Conservation (phyloP, 2,888 invertebrate genomes). For the Heliconius sara region DNA sequence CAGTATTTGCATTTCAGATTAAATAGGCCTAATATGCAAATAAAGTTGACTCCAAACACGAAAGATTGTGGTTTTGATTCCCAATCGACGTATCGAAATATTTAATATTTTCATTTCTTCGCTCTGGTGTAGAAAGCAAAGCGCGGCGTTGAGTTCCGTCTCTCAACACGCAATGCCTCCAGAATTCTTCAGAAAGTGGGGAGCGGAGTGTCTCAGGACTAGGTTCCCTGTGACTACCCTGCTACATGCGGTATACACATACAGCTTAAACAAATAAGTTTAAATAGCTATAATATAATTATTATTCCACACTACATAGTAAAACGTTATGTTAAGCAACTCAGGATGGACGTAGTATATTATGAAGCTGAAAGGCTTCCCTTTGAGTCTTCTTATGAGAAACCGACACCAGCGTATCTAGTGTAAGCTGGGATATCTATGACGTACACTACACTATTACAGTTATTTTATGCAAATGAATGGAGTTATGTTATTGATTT, state of each 20-base stretch:
- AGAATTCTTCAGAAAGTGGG: too few relatives aligned
- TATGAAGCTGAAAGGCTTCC: conserved; percentile 41
- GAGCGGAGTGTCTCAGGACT: neutral
- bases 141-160: too few relatives aligned
- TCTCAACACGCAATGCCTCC: too few relatives aligned
- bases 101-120: too few relatives aligned
- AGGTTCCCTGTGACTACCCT: neutral
- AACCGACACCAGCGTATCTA: conserved; percentile 42
- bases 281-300: neutral
- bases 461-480: neutral
- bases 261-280: neutral
- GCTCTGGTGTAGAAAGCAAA: too few relatives aligned
- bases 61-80: too few relatives aligned
- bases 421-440: conserved; percentile 32
- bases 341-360: conserved; percentile 3
- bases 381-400: conserved; percentile 42
- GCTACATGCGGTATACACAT: neutral
- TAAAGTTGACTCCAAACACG: too few relatives aligned
- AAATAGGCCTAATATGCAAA: too few relatives aligned
- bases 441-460: neutral
- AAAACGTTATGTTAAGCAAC: conserved; percentile 27
- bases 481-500: neutral
- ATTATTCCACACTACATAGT: neutral
- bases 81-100: too few relatives aligned
- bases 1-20: too few relatives aligned